These are phyloP conservation scores for Trichonephila clavipes DNA, from an alignment of 1,140 invertebrate species.

Conservation along the genomic window DNA sequence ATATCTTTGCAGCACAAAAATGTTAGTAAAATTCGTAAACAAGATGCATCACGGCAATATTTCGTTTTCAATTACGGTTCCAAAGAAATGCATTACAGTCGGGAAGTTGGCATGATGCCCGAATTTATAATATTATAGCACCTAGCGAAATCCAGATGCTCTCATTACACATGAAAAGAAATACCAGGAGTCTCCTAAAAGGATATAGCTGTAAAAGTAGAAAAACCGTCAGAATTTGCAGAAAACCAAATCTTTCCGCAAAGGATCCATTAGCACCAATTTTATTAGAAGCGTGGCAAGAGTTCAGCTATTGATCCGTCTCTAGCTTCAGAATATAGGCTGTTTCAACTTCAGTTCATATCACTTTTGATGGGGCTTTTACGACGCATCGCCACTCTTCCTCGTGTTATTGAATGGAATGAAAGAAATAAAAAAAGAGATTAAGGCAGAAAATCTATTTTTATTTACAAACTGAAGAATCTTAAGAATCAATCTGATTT, in stretches of 20 bases:
- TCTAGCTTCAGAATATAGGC: neutral
- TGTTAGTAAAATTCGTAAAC: neutral
- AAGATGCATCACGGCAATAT: neutral
- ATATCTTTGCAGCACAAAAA: neutral
- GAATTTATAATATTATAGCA: neutral
- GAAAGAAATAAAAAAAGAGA: neutral
- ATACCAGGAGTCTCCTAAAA: neutral
- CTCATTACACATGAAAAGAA: neutral
- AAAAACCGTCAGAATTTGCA: conserved; percentile 1
- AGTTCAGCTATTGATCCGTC: conserved; percentile 24
- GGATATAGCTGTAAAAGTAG: neutral
- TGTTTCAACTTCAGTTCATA: conserved; percentile 33
- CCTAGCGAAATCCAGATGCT: neutral
- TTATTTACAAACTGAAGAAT: neutral
- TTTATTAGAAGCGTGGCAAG: conserved; percentile 18
- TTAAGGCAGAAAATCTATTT: neutral
- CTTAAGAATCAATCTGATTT: neutral
- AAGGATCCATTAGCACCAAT: conserved; percentile 28
- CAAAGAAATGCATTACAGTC: neutral
- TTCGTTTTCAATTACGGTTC: neutral
- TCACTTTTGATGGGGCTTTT: conserved; percentile 26
- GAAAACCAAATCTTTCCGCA: conserved; percentile 16
- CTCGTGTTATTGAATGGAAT: neutral
- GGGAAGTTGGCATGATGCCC: neutral
- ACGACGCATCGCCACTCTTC: neutral